Conservation (phyloP, 2,888 invertebrate species). For the Bellardia bayeri region DNA sequence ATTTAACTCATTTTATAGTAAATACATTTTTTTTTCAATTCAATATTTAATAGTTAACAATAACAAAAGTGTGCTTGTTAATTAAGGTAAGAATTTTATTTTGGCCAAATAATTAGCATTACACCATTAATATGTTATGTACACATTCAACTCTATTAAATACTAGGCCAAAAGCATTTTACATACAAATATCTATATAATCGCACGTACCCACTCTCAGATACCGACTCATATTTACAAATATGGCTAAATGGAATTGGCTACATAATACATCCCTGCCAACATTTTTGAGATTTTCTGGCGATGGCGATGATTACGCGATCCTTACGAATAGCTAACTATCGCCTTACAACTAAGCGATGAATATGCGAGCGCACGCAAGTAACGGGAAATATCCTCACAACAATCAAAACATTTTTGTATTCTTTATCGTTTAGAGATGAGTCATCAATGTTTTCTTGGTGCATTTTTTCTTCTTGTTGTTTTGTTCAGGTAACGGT, state of each 20-base stretch:
- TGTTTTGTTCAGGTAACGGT: no score
- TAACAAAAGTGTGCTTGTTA: background rate
- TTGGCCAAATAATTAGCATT: conserved; percentile 2
- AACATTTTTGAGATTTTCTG: no score
- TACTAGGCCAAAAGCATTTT: conserved; percentile 1
- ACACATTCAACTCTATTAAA: background rate
- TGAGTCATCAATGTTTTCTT: no score
- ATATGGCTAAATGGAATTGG: background rate
- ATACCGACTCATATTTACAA: background rate
- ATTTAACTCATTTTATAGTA: background rate
- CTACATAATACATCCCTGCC: background rate
- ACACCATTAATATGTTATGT: background rate
- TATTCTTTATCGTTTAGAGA: no score
- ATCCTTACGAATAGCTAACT: no score
- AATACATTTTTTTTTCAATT: background rate
- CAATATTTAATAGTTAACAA: background rate
- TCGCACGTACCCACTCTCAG: background rate
- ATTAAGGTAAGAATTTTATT: background rate
- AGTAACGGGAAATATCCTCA: no score
- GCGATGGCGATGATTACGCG: no score
- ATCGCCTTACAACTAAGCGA: no score
- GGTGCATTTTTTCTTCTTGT: no score
- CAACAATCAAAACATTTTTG: no score
- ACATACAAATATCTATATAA: background rate
- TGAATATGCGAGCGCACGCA: no score